Evolutionary conservation across 1,140 invertebrate species (phyloP).

Genomic region (Aradophagus sp.): DNA sequence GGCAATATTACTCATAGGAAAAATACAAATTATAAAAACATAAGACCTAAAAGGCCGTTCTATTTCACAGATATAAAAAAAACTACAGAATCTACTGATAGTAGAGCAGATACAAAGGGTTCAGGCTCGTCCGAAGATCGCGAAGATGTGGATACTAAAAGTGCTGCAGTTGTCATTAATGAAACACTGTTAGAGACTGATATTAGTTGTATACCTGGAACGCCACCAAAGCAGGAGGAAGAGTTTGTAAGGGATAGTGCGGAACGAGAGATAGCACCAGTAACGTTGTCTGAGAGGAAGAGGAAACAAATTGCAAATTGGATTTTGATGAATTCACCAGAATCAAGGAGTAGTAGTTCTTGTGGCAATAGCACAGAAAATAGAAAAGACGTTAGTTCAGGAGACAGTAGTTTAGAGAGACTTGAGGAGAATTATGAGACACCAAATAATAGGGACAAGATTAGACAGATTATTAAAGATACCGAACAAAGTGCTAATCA

Average conservation of each 20-base stretch:
- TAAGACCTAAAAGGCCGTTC: constrained; percentile 46
- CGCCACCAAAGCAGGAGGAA: constrained; percentile 1
- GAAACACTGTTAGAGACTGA: constrained; percentile 29
- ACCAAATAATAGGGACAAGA: constrained; percentile 70
- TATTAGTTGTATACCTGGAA: constrained; percentile 6
- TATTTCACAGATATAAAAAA: constrained; percentile 55
- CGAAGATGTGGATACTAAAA: constrained; percentile 11
- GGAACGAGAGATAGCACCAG: constrained; percentile 11
- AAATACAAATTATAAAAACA: constrained; percentile 38
- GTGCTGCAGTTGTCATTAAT: constrained; percentile 9
- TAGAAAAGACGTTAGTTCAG: constrained; percentile 62
- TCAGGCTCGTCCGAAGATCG: constrained; percentile 42
- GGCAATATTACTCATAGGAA: constrained; percentile 30
- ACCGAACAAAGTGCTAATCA: background rate
- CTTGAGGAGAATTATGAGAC: constrained; percentile 70
- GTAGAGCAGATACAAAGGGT: constrained; percentile 47
- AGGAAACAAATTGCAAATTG: constrained; percentile 67
- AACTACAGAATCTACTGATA: constrained; percentile 51
- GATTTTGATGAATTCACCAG: constrained; percentile 62
- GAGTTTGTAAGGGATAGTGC: constrained; percentile 7
- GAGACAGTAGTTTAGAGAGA: constrained; percentile 71
- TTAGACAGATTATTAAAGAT: constrained; percentile 19
- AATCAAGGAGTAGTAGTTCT: constrained; percentile 56
- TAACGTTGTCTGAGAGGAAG: constrained; percentile 60
- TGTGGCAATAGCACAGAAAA: constrained; percentile 53